Percentiles rank a stretch among this genome's conserved stretches.
Conservation (phyloP, 2,797 vertebrate species). For the Bradypodion pumilum region DNA sequence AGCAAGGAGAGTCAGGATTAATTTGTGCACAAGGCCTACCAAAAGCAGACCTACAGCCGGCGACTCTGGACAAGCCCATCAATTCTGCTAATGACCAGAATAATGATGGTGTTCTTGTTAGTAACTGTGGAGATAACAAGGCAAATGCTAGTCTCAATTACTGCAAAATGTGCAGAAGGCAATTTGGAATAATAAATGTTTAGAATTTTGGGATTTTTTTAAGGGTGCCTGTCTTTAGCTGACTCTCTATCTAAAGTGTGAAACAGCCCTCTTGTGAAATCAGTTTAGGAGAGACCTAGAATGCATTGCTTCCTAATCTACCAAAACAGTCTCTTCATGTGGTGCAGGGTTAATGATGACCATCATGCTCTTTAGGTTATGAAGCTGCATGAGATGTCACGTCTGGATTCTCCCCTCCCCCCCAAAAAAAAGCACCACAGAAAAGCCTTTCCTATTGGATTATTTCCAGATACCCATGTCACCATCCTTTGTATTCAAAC, state of each 20-base stretch:
- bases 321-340: fast-evolving
- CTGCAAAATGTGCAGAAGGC: conserved; percentile 51
- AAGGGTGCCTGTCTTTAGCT: not conserved
- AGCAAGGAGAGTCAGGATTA: conserved; percentile 8
- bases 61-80: conserved; percentile 53
- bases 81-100: conserved; percentile 58
- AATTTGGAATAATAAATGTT: conserved; percentile 61
- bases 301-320: not conserved
- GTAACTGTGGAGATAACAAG: conserved; percentile 56
- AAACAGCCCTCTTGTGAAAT: conserved; percentile 33
- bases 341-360: fast-evolving
- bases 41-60: conserved; percentile 46
- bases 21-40: conserved; percentile 22
- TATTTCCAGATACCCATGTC: not conserved
- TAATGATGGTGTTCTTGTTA: conserved; percentile 58
- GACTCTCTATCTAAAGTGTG: not conserved
- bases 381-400: not conserved
- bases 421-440: not conserved
- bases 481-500: not conserved
- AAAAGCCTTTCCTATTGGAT: not conserved
- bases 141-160: conserved; percentile 52
- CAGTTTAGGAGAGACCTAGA: not conserved
- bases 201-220: conserved; percentile 27
- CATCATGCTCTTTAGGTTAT: not conserved
- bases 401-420: not conserved